These are phyloP conservation scores for Pyrrhia umbra DNA, from an alignment of 2,888 invertebrate genomes.

Conservation along the genomic window DNA sequence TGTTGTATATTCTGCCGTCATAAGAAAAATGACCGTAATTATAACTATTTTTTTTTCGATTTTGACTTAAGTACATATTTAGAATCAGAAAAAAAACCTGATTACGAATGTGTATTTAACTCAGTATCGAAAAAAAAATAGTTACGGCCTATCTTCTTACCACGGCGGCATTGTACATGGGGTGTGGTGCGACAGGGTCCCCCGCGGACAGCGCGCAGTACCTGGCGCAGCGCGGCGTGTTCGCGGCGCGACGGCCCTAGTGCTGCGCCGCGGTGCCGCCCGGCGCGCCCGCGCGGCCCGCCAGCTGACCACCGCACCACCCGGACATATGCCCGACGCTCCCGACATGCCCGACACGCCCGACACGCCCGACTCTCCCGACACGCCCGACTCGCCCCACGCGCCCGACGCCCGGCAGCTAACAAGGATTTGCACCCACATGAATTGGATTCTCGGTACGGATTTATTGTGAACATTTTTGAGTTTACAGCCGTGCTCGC, in stretches of 20 bases:
- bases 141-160: no score
- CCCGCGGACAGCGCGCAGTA: slow-evolving; percentile 46
- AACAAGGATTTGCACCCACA: neutral
- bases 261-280: slow-evolving; percentile 75
- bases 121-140: no score
- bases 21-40: no score
- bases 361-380: neutral
- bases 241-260: slow-evolving; percentile 80
- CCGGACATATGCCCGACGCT: neutral
- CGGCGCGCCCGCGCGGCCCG: slow-evolving; percentile 35
- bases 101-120: no score
- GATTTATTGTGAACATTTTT: slow-evolving; percentile 14
- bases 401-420: neutral
- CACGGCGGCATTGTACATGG: neutral
- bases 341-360: neutral
- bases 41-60: no score
- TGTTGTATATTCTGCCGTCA: no score
- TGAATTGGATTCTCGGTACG: slow-evolving; percentile 8
- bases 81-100: no score
- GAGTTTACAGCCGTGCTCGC: neutral
- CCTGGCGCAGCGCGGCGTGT: slow-evolving; percentile 67
- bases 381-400: neutral
- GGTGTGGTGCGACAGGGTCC: slow-evolving; percentile 24
- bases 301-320: slow-evolving; percentile 22
- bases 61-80: no score